Evolutionary conservation across 2,797 vertebrate species (phyloP).

Genomic region (Sorex maritimensis): DNA sequence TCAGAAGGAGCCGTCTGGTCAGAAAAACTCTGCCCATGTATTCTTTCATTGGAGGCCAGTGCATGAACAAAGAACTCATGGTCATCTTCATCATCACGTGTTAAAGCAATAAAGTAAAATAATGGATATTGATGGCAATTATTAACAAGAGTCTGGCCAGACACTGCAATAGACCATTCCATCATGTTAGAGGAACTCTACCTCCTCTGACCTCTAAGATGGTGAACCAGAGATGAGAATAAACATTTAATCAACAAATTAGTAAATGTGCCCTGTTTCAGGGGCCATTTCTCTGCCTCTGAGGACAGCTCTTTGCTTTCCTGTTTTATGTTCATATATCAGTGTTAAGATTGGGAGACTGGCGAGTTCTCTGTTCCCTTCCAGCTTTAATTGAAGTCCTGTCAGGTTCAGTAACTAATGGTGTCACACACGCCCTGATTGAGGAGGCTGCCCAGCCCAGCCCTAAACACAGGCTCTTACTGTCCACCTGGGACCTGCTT

Average conservation of each 20-base stretch:
- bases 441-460: neutral
- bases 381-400: slow-evolving; percentile 54
- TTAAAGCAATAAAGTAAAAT: slow-evolving; percentile 27
- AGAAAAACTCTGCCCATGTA: neutral
- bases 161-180: neutral
- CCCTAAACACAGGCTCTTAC: neutral
- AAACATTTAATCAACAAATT: slow-evolving; percentile 40
- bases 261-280: slow-evolving; percentile 3
- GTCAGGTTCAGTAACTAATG: slow-evolving; percentile 37
- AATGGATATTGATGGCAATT: neutral
- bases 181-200: neutral
- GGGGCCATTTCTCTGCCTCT: neutral
- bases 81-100: neutral
- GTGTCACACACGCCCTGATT: neutral
- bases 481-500: neutral
- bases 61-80: neutral
- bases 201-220: neutral
- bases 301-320: slow-evolving; percentile 8
- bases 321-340: slow-evolving; percentile 12
- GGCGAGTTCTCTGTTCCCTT: neutral
- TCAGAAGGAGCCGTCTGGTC: neutral
- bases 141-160: neutral
- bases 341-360: neutral
- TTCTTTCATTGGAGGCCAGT: neutral
- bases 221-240: neutral